These are phyloP conservation scores for Caenorhabditis japonica DNA, from an alignment of 2,888 invertebrate species.

Conservation along the genomic window DNA sequence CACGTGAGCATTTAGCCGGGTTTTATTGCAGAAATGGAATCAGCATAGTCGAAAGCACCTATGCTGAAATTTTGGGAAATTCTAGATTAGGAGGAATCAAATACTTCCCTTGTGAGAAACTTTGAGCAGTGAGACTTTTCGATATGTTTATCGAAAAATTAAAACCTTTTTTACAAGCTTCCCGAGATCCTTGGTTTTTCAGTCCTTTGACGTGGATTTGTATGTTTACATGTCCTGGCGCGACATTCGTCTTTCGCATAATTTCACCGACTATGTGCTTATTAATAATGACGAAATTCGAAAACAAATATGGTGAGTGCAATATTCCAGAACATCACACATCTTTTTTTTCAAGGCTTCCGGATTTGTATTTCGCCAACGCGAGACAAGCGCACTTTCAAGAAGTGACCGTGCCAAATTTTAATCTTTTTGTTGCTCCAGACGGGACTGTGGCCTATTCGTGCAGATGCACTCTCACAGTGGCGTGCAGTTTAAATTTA, in stretches of 20 bases:
- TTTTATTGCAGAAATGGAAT: too few species aligned
- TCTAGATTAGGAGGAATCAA: too few species aligned
- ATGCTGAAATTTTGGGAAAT: too few species aligned
- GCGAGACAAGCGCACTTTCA: slow-evolving; percentile 65
- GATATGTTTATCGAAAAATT: too few species aligned
- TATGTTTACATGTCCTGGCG: slow-evolving; percentile 71
- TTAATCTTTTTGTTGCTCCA: slow-evolving; percentile 71
- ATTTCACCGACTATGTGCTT: slow-evolving; percentile 66
- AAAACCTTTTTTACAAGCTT: too few species aligned
- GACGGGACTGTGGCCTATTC: slow-evolving; percentile 73
- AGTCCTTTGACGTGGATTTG: slow-evolving; percentile 75
- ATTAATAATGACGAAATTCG: slow-evolving; percentile 68
- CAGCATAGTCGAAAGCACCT: too few species aligned
- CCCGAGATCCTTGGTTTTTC: too few species aligned
- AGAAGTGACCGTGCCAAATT: slow-evolving; percentile 74
- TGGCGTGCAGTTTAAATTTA: slow-evolving; percentile 65
- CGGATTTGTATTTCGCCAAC: slow-evolving; percentile 75
- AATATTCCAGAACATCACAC: background rate
- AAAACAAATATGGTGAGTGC: slow-evolving; percentile 68
- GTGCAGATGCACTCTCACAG: slow-evolving; percentile 64
- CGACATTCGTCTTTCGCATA: slow-evolving; percentile 65
- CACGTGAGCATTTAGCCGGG: too few species aligned
- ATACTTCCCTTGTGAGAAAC: too few species aligned
- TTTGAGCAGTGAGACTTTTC: too few species aligned
- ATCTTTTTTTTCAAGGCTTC: slow-evolving; percentile 60